Conservation (phyloP, 2,888 invertebrate genomes). For the Rhamnusium bicolor region DNA sequence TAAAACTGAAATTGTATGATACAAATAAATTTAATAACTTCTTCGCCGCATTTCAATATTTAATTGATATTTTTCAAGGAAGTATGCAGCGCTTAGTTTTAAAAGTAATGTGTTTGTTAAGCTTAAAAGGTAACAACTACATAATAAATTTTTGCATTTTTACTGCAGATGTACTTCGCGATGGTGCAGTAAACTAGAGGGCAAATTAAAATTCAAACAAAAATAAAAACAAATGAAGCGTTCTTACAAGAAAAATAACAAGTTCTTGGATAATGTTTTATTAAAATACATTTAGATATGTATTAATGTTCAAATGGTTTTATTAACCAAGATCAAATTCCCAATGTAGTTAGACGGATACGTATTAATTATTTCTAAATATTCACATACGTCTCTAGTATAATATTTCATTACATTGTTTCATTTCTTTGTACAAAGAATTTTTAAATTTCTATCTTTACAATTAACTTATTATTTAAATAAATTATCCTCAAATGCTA, state of each 20-base stretch:
- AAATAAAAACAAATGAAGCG: not conserved
- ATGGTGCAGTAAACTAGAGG: not conserved
- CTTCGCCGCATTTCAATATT: slow-evolving; percentile 11
- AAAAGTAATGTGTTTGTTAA: slow-evolving; percentile 25
- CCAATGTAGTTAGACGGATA: too few relatives aligned
- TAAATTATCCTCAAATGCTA: too few relatives aligned
- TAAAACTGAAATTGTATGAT: not conserved
- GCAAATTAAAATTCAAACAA: slow-evolving; percentile 15
- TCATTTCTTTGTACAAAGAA: too few relatives aligned
- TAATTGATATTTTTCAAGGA: slow-evolving; percentile 3
- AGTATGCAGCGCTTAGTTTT: slow-evolving; percentile 13
- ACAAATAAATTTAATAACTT: slow-evolving; percentile 10
- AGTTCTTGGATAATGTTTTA: slow-evolving; percentile 8
- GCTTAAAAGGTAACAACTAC: slow-evolving; percentile 30
- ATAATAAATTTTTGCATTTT: slow-evolving; percentile 31
- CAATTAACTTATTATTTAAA: too few relatives aligned
- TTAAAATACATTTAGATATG: not conserved
- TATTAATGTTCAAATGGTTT: too few relatives aligned
- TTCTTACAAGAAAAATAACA: slow-evolving; percentile 14
- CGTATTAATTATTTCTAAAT: too few relatives aligned
- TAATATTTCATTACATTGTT: too few relatives aligned
- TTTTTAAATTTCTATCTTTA: too few relatives aligned
- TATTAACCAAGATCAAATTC: too few relatives aligned
- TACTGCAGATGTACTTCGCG: not conserved
- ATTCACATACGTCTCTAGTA: too few relatives aligned